Base-by-base conservation (phyloP, 2,113 vertebrate genomes). In the Formicarius rufipectus region DNA sequence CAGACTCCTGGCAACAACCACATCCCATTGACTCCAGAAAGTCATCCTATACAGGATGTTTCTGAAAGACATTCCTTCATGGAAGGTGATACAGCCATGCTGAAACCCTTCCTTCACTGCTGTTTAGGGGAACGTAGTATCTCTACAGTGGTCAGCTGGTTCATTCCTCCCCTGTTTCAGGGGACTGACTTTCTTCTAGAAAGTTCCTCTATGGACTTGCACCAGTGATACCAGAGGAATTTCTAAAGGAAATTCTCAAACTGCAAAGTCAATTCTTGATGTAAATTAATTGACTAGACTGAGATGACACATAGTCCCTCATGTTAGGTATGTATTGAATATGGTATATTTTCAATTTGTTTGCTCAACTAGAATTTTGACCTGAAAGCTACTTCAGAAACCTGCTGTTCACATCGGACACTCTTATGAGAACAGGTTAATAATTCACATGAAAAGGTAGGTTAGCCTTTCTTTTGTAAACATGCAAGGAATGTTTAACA, bases 71-170 rank as follows among this genome's bases (percentile, higher is more conserved):
- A 20, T 59, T 68, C 50, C 37, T 64, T 42, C 3, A 1, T 7
- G 33, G 52, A 63, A 42, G 9, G 50, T 1, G 1, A 7, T 3
- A 7, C 4, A 73, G 8, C 7, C 6, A 5, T 0, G 0, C 6
- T 28, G 45, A 64, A 81, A 58, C 4, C 7, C 8, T 89, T 22
- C 8, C 16, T 56, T 40, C 27, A 7, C 35, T 4, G 2, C 30
- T 50, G 16, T 13, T 1, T 1, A 30, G 30, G 64, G 9, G 11
- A 62, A 33, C 39, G 31, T 0, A 2, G 3, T 23, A 42, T 20
- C 7, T 72, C 49, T 45, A 56, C 24, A 45, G 7, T 7, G 7
- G 3, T 5, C 12, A 2, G 10, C 27, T 37, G 59, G 37, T 30
- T 83, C 4, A 2, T 33, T 12, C 24, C 8, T 60, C 12, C 37